Evolutionary conservation across 2,113 vertebrate genomes (phyloP).

Genomic region (Sminthopsis crassicaudata): DNA sequence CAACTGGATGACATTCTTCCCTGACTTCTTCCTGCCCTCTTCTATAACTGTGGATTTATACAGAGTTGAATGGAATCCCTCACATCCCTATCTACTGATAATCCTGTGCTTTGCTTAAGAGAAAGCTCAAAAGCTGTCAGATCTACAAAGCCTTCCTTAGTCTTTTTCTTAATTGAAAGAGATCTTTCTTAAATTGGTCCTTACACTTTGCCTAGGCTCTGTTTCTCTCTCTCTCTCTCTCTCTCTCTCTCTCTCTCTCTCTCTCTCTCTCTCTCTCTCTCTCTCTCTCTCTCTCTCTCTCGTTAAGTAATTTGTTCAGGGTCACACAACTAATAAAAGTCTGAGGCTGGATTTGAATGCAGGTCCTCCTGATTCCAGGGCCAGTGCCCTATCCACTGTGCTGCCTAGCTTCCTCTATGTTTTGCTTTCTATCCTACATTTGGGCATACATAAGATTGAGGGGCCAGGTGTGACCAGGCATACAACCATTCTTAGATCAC

Average conservation of each 20-base stretch:
- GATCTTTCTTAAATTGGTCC: not conserved
- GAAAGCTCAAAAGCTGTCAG: not conserved
- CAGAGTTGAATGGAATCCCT: not conserved
- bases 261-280: too few species aligned
- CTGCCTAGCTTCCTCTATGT: not conserved
- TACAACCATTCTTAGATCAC: not conserved
- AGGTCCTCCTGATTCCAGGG: too few species aligned
- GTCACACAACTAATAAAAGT: too few species aligned
- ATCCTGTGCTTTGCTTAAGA: not conserved
- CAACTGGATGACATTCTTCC: not conserved
- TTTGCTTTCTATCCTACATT: not conserved
- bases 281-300: not conserved
- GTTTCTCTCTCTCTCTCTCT: not conserved
- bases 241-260: too few species aligned
- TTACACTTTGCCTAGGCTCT: not conserved
- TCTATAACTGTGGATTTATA: not conserved
- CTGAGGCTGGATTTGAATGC: too few species aligned
- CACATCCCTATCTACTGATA: not conserved
- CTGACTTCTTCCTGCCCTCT: not conserved
- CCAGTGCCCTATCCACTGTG: too few species aligned
- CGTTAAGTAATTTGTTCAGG: too few species aligned
- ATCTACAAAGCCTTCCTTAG: not conserved
- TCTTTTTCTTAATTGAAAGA: not conserved
- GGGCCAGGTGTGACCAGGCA: not conserved
- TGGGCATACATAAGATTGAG: not conserved